These are phyloP conservation scores for Upupa epops DNA, from an alignment of 2,113 vertebrate genomes.

Conservation along the genomic window DNA sequence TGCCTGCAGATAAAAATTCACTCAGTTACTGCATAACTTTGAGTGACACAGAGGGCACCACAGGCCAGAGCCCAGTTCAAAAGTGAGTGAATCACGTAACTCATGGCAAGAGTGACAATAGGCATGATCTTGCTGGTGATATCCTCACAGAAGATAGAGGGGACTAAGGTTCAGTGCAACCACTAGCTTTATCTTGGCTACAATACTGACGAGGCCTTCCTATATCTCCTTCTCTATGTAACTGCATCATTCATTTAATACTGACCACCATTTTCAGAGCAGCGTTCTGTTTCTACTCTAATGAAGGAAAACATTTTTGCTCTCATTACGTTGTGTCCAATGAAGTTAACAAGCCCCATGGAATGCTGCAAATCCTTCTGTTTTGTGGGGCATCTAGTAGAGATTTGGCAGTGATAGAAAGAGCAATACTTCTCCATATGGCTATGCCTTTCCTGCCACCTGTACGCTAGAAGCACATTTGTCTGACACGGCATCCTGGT, in stretches of 20 bases:
- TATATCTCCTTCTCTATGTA: not conserved
- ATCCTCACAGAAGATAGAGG: slow-evolving; percentile 5
- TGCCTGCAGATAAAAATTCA: slow-evolving; percentile 36
- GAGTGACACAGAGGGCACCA: slow-evolving; percentile 36
- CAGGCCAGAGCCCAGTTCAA: slow-evolving; percentile 19
- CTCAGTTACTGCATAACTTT: not conserved
- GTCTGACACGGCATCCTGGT: slow-evolving; percentile 25
- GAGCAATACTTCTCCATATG: slow-evolving; percentile 6
- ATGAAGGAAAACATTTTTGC: not conserved
- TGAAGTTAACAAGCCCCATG: not conserved
- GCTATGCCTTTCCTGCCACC: slow-evolving; percentile 33
- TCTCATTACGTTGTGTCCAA: not conserved
- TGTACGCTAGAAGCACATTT: not conserved
- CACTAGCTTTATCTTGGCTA: not conserved
- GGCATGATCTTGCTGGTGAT: not conserved
- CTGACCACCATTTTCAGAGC: not conserved
- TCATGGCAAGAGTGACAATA: slow-evolving; percentile 20
- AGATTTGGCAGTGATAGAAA: slow-evolving; percentile 16
- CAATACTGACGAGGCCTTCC: not conserved
- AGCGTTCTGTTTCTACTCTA: not conserved
- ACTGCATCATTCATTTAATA: not conserved
- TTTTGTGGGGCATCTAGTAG: not conserved
- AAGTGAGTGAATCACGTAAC: slow-evolving; percentile 22
- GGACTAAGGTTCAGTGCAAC: not conserved
- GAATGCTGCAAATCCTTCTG: not conserved